Base-by-base conservation (phyloP, 2,888 invertebrate species). In the Diloba caeruleocephala region DNA sequence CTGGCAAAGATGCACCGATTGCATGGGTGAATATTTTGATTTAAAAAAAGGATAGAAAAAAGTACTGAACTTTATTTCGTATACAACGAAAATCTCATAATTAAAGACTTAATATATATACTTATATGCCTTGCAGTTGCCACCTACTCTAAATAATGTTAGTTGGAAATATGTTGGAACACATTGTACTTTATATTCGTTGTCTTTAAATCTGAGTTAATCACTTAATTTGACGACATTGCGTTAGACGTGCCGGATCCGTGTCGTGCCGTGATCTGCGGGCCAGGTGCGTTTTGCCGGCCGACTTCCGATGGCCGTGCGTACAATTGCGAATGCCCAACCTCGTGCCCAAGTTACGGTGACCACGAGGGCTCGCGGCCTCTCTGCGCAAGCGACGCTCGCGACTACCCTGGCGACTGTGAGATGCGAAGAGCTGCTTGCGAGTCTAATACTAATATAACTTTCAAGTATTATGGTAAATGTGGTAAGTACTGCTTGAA, bases 381-480 rank as follows among this genome's bases (percentile, higher is more conserved):
- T 0, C 95, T 98, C 36, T 98, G 98, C 87, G 97, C 97, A 84
- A 94, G 96, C 79, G 97, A 98, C 90, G 97, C 97, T 6, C 93
- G 95, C 60, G 97, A 98, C 83, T 98, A 98, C 87, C 94, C 95
- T 51, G 97, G 97, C 81, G 96, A 97, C 72, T 98, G 98, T 92
- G 96, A 97, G 83, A 94, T 98, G 90, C 95, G 96, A 75, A 94
- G 96, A 65, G 95, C 96, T 38, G 96, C 98, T 8, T 98, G 98
- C 89, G 94, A 95, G 51, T 93, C 95, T 48, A 95, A 95, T 65
- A 94, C 95, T 60, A 96, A 97, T 84, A 96, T 98, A 75, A 96
- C 96, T 38, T 96, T 98, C 74, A 96, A 97, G 75, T 97, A 97
- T 80, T 94, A 95, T 66, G 98, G 98, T 54, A 96, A 97, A 90